Evolutionary conservation across 2,888 invertebrate species (phyloP).

Genomic region (Gibbula magus): DNA sequence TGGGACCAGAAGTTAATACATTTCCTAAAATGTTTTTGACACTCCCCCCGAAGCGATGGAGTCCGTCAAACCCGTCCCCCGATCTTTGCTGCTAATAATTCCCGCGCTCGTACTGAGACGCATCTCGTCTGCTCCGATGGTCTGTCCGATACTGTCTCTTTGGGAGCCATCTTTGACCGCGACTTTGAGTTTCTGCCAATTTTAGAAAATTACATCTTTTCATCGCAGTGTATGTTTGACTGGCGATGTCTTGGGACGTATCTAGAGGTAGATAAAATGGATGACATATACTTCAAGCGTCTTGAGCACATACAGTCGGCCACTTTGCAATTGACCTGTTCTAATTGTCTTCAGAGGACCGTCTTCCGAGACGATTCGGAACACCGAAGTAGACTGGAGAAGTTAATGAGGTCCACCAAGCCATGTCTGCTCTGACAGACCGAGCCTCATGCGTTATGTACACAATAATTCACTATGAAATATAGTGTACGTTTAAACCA

Average conservation of each 20-base stretch:
- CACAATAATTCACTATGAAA: too few species aligned
- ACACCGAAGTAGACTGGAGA: too few species aligned
- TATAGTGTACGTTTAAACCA: too few species aligned
- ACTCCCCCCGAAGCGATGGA: not conserved
- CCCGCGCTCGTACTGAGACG: not conserved
- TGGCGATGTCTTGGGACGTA: not conserved
- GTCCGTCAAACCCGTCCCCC: constrained; percentile 2
- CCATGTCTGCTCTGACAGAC: too few species aligned
- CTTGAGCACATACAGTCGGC: not conserved
- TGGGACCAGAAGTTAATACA: constrained; percentile 10
- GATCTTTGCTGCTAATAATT: constrained; percentile 10
- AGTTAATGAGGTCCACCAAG: too few species aligned
- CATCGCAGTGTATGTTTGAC: constrained; percentile 11
- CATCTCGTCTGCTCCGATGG: constrained; percentile 11
- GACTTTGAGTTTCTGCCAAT: constrained; percentile 11
- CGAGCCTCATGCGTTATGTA: too few species aligned
- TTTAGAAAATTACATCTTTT: constrained; percentile 13
- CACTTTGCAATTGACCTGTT: not conserved
- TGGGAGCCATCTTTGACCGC: constrained; percentile 11
- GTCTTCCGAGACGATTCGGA: too few species aligned
- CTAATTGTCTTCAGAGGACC: too few species aligned
- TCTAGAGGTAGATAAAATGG: not conserved
- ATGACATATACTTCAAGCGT: not conserved
- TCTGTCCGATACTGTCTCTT: constrained; percentile 11
- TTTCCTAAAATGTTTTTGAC: constrained; percentile 8